Evolutionary conservation across 1,140 invertebrate species (phyloP), one percentile per base, ranked within the genome.

Genomic region (Drosophila rhopaloa): DNA sequence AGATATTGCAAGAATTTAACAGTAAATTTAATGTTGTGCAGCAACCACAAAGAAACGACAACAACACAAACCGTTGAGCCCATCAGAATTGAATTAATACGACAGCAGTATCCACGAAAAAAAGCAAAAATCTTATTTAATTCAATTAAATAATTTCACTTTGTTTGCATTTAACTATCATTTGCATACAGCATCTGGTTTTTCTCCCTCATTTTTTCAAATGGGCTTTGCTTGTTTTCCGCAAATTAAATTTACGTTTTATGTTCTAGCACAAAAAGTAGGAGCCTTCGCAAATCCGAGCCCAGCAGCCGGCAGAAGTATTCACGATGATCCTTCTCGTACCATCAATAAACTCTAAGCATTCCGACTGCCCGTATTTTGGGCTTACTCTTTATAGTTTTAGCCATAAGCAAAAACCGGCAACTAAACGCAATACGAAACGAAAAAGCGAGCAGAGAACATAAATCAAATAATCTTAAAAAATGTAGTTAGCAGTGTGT

Each of bases 121-220:
- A 27, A 46, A 80, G 71, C 83, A 89, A 88, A 86, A 81, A 85
- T 89, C 62, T 89, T 89, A 90, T 89, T 90, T 90, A 89, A 89
- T 89, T 79, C 14, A 89, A 72, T 89, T 89, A 89, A 90, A 90
- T 89, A 90, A 90, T 90, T 89, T 89, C 41, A 86, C 54, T 89
- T 90, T 90, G 85, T 85, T 90, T 80, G 68, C 67, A 66, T 79
- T 73, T 79, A 79, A 67, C 63, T 59, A 61, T 77, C 79, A 71
- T 82, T 81, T 73, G 59, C 65, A 76, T 68, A 67, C 63, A 67
- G 54, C 65, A 63, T 68, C 79, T 68, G 56, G 41, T 71, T 71
- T 62, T 40, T 55, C 51, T 58, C 43, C 50, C 50, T 48, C 35
- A 38, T 62, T 47, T 53, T 65, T 57, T 60, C 32, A 19, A 29